Evolutionary conservation across 2,797 vertebrate species (phyloP).

Genomic region (Serranus cabrilla): DNA sequence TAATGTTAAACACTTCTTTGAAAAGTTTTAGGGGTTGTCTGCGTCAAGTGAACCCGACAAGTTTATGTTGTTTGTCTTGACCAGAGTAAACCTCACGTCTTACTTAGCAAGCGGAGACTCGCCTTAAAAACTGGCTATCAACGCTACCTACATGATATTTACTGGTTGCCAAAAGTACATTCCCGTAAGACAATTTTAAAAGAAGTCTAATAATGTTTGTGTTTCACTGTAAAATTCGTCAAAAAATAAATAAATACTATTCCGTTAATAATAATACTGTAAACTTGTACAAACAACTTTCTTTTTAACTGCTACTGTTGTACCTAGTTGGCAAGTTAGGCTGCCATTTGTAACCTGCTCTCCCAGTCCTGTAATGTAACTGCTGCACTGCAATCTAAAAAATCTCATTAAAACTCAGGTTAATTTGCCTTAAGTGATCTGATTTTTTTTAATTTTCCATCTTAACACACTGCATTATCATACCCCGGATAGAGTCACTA

Average conservation of each 20-base stretch:
- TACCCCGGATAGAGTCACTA: not conserved
- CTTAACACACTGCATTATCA: not conserved
- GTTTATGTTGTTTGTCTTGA: not conserved
- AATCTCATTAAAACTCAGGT: no score
- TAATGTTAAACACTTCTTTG: accelerated
- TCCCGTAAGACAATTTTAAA: not conserved
- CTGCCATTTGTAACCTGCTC: not conserved
- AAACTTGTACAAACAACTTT: not conserved
- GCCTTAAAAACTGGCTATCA: not conserved
- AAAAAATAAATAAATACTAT: not conserved
- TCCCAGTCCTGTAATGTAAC: no score
- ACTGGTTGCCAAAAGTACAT: not conserved
- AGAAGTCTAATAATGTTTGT: not conserved
- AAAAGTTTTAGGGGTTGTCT: not conserved
- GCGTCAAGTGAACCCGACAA: not conserved
- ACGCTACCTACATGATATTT: not conserved
- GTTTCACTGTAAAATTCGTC: not conserved
- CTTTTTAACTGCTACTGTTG: not conserved
- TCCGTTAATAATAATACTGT: no score
- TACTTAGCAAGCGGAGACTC: not conserved
- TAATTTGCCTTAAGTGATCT: not conserved
- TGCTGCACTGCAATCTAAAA: no score
- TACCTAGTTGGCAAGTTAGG: not conserved
- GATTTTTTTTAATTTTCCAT: accelerated
- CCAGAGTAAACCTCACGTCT: not conserved